phyloP scores from a whole-genome alignment of 35 echinoderm and acorn worm species.

The Eucidaris tribuloides region DNA sequence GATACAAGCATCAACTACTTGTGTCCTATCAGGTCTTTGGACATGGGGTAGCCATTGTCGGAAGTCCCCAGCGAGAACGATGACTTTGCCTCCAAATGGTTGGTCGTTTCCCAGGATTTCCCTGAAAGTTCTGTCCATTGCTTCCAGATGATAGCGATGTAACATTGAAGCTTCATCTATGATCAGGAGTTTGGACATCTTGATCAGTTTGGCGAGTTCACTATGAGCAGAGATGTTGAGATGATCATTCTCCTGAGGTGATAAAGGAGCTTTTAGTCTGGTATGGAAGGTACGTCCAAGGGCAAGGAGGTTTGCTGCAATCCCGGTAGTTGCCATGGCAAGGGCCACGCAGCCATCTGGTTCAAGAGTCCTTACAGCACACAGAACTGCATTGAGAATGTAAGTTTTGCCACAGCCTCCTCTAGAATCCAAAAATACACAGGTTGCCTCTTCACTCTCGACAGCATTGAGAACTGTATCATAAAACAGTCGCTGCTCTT shows the following conservation, averaged over 20 bases:
- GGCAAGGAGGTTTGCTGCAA: constrained; percentile 13
- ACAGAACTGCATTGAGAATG: constrained; percentile 16
- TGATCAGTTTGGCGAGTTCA: background rate
- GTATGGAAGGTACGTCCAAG: constrained; percentile 32
- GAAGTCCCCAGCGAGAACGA: constrained; percentile 18
- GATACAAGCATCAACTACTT: background rate
- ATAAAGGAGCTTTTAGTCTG: constrained; percentile 28
- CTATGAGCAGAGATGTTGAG: background rate
- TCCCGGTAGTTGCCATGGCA: constrained; percentile 21
- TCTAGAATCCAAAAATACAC: constrained; percentile 33
- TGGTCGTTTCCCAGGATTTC: background rate
- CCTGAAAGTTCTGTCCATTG: background rate
- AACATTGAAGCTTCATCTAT: constrained; percentile 41
- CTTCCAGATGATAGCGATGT: constrained; percentile 3
- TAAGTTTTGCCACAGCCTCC: constrained; percentile 47
- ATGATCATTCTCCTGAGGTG: background rate
- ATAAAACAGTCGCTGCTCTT: background rate
- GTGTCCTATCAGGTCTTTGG: background rate
- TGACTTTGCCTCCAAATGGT: constrained; percentile 8
- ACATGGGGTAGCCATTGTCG: background rate
- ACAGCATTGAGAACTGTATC: background rate
- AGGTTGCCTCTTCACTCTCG: background rate
- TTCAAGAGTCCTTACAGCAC: background rate
- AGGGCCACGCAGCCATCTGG: background rate
- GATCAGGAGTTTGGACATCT: background rate